Percentiles rank a stretch among this genome's conserved stretches.
Evolutionary conservation across 1,140 invertebrate genomes (phyloP).

Genomic region (Drosophila jambulina): DNA sequence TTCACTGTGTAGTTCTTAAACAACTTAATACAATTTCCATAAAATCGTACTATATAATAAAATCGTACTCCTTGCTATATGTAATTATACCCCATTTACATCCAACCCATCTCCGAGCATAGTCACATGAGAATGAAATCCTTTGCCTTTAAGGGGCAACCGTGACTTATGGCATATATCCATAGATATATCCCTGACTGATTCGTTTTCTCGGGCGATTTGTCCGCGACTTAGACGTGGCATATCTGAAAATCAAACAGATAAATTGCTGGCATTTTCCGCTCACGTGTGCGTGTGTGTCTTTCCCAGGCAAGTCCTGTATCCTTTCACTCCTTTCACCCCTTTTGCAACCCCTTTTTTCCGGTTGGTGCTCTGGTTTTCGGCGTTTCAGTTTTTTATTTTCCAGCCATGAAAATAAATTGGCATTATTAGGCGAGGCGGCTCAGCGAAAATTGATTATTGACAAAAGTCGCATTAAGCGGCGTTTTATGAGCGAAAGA

Average conservation of each 20-base stretch:
- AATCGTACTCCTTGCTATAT: not conserved
- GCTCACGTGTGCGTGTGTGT: slow-evolving; percentile 34
- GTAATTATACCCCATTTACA: not conserved
- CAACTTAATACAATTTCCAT: not conserved
- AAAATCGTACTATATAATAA: not conserved
- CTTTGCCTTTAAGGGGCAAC: not conserved
- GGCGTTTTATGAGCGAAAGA: slow-evolving; percentile 69
- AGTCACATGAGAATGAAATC: not conserved
- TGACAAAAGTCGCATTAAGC: slow-evolving; percentile 72
- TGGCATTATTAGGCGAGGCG: slow-evolving; percentile 73
- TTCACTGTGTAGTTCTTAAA: no score
- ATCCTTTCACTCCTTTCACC: slow-evolving; percentile 7
- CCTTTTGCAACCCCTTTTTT: slow-evolving; percentile 49
- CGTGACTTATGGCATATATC: slow-evolving; percentile 2
- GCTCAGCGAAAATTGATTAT: slow-evolving; percentile 80
- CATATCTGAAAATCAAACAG: slow-evolving; percentile 73
- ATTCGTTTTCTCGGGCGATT: slow-evolving; percentile 40
- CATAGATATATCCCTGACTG: slow-evolving; percentile 23
- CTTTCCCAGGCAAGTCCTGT: slow-evolving; percentile 9
- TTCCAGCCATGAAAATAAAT: slow-evolving; percentile 64
- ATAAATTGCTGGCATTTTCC: slow-evolving; percentile 74
- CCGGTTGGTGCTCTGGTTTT: slow-evolving; percentile 7
- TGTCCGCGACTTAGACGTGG: slow-evolving; percentile 35
- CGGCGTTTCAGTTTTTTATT: not conserved
- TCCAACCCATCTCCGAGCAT: not conserved